Evolutionary conservation across 2,797 vertebrate species (phyloP).

Genomic region (Tadarida brasiliensis): DNA sequence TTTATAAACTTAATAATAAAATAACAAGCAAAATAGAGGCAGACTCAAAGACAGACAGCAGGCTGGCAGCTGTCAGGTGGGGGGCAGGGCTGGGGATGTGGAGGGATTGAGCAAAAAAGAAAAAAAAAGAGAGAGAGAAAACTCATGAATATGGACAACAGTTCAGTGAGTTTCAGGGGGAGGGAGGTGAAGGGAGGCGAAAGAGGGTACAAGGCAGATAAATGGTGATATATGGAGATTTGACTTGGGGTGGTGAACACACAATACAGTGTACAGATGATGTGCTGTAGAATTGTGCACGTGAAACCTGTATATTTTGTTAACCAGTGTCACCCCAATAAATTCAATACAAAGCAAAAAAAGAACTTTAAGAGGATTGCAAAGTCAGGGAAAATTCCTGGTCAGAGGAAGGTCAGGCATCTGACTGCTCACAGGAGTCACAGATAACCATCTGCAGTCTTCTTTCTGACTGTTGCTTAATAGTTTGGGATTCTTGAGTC

Average conservation of each 20-base stretch:
- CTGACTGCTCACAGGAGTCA: background rate
- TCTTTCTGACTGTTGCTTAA: conserved; percentile 58
- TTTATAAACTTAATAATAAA: conserved; percentile 32
- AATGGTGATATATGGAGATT: background rate
- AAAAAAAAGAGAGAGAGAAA: background rate
- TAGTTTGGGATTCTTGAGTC: conserved; percentile 69
- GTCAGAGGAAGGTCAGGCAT: conserved; percentile 28
- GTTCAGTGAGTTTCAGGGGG: background rate
- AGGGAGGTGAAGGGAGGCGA: background rate
- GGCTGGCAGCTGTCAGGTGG: background rate
- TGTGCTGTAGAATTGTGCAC: background rate
- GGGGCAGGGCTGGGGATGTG: background rate
- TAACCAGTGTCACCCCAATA: background rate
- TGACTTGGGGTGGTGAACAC: background rate
- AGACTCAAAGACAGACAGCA: background rate
- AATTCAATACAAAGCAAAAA: background rate
- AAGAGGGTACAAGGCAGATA: background rate
- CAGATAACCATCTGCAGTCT: background rate
- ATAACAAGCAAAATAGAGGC: background rate
- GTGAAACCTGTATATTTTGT: background rate
- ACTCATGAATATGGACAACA: background rate
- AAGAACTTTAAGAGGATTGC: background rate
- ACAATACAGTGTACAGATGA: background rate
- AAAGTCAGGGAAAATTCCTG: conserved; percentile 25
- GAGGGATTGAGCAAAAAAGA: background rate